Evolutionary conservation across 2,113 vertebrate species (phyloP).

Genomic region (Alligator sinensis): DNA sequence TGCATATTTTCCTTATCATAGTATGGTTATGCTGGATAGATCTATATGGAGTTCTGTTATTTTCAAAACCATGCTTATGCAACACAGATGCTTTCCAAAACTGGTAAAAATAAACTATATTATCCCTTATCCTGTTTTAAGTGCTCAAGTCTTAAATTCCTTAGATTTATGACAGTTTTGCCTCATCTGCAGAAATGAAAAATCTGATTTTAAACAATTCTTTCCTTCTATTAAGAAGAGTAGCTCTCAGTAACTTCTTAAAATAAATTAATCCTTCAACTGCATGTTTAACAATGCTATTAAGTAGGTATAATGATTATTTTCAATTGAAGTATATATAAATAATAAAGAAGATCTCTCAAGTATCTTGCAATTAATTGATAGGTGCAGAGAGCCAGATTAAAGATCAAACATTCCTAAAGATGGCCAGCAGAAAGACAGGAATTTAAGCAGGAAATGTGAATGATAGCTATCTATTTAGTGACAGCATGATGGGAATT

Average conservation of each 20-base stretch:
- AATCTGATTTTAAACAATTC: neutral
- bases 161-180: neutral
- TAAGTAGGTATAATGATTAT: neutral
- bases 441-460: neutral
- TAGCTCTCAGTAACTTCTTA: neutral
- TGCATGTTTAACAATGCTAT: neutral
- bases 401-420: neutral
- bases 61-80: too few species aligned
- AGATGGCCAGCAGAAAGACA: neutral
- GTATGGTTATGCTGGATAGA: neutral
- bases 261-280: neutral
- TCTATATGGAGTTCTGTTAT: fast-evolving
- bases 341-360: neutral
- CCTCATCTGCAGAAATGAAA: fast-evolving
- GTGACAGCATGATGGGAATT: neutral
- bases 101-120: fast-evolving
- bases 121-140: neutral
- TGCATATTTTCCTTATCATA: neutral
- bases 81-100: too few species aligned
- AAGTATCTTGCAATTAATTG: neutral
- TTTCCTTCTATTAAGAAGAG: neutral
- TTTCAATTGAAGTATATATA: neutral
- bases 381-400: neutral
- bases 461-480: neutral
- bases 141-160: neutral